Evolutionary conservation across 2,888 invertebrate species (phyloP).

Genomic region (Caenorhabditis zanzibari): DNA sequence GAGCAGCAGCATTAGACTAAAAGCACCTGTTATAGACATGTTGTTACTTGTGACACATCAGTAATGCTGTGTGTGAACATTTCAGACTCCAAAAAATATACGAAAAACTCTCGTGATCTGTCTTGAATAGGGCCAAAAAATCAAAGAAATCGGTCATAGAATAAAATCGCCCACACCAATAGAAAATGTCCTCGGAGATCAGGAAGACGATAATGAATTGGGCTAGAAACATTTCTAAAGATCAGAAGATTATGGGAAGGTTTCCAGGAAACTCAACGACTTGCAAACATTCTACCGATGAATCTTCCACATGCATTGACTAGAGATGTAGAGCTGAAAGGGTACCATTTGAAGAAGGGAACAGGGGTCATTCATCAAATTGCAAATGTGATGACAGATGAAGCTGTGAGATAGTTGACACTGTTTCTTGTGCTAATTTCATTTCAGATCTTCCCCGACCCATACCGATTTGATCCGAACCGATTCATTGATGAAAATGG

Average conservation of each 20-base stretch:
- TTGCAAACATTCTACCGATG: slow-evolving; percentile 68
- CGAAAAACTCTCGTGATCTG: not conserved
- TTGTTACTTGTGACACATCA: not conserved
- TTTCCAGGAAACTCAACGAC: slow-evolving; percentile 67
- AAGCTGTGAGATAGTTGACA: slow-evolving; percentile 33
- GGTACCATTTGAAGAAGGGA: slow-evolving; percentile 54
- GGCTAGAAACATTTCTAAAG: slow-evolving; percentile 4
- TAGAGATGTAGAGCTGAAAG: slow-evolving; percentile 56
- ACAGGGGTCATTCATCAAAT: slow-evolving; percentile 68
- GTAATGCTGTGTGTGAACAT: not conserved
- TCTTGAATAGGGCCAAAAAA: not conserved
- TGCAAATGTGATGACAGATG: slow-evolving; percentile 68
- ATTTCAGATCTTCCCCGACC: slow-evolving; percentile 72
- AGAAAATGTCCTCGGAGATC: slow-evolving; percentile 1
- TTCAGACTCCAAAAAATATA: not conserved
- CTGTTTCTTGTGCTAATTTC: not conserved
- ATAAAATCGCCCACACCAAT: not conserved
- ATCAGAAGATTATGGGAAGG: slow-evolving; percentile 5
- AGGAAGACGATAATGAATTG: not conserved
- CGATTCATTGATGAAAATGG: slow-evolving; percentile 75
- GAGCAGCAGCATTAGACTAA: not conserved
- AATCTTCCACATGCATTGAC: slow-evolving; percentile 63
- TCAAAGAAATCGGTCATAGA: not conserved
- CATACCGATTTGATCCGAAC: slow-evolving; percentile 72
- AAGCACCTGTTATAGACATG: not conserved